Percentiles rank a stretch among this genome's conserved stretches.
Evolutionary conservation across 1,140 invertebrate species (phyloP).

Genomic region (Dendrolimus kikuchii): DNA sequence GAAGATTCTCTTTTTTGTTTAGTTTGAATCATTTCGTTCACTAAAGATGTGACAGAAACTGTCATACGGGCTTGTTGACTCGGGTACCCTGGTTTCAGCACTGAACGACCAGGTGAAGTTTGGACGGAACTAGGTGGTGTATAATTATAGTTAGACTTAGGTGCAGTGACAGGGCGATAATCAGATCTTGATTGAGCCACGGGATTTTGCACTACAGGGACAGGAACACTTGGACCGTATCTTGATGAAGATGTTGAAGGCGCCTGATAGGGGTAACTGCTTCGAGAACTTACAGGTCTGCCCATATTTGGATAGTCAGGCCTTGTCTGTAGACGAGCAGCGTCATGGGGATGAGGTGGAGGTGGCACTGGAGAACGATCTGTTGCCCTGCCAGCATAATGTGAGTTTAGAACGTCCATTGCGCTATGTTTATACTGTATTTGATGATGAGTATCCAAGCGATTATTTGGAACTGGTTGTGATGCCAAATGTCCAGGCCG

Average conservation of each 20-base stretch:
- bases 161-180: constrained; percentile 41
- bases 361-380: constrained; percentile 35
- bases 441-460: constrained; percentile 40
- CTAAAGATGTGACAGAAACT: constrained; percentile 63
- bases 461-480: constrained; percentile 40
- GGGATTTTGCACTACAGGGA: constrained; percentile 34
- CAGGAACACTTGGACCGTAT: constrained; percentile 32
- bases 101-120: constrained; percentile 44
- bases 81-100: constrained; percentile 47
- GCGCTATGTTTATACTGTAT: constrained; percentile 45
- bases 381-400: constrained; percentile 37
- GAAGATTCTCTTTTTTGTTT: constrained; percentile 77
- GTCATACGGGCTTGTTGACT: constrained; percentile 63
- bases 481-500: constrained; percentile 31
- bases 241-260: constrained; percentile 50
- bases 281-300: constrained; percentile 37
- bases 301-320: constrained; percentile 40
- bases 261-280: constrained; percentile 40
- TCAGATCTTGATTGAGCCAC: constrained; percentile 27
- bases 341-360: constrained; percentile 34
- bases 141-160: constrained; percentile 56
- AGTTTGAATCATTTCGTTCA: constrained; percentile 66
- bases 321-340: constrained; percentile 31
- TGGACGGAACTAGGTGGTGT: constrained; percentile 42
- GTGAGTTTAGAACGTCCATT: constrained; percentile 36